Evolutionary conservation across 2,797 vertebrate genomes (phyloP).

Genomic region (Remorina albescens): DNA sequence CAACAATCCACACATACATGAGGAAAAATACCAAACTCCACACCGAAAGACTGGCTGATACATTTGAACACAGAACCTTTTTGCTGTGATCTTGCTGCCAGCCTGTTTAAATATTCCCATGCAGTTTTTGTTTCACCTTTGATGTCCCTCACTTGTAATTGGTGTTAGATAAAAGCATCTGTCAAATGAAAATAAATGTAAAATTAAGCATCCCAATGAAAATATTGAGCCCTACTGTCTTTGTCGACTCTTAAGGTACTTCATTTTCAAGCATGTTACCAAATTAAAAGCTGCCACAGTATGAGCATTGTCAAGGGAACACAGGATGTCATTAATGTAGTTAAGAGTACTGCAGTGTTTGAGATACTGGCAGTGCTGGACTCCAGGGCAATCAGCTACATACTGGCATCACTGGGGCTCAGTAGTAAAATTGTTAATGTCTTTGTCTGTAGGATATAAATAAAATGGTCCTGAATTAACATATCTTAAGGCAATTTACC

Average conservation of each 20-base stretch:
- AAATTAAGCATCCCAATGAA: background rate
- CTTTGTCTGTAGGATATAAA: constrained; percentile 14
- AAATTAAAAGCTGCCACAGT: background rate
- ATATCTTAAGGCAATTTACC: background rate
- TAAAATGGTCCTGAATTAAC: background rate
- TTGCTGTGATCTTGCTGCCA: too few relatives aligned
- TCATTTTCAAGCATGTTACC: background rate
- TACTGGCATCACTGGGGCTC: background rate
- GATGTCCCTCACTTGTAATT: background rate
- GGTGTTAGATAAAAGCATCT: too few relatives aligned
- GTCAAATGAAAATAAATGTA: too few relatives aligned
- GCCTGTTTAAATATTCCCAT: background rate
- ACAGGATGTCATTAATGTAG: background rate
- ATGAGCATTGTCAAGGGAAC: background rate
- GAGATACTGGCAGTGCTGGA: background rate
- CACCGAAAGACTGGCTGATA: too few relatives aligned
- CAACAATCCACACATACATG: too few relatives aligned
- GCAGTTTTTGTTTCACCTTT: background rate
- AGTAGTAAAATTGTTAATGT: background rate
- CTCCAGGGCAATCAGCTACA: background rate
- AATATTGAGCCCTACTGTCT: background rate
- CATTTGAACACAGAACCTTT: too few relatives aligned
- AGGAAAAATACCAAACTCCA: too few relatives aligned
- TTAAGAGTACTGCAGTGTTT: background rate
- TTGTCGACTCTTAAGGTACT: background rate